Evolutionary conservation across 2,888 invertebrate species (phyloP), one percentile per base, ranked within the genome.

Genomic region (Smittia sp.): DNA sequence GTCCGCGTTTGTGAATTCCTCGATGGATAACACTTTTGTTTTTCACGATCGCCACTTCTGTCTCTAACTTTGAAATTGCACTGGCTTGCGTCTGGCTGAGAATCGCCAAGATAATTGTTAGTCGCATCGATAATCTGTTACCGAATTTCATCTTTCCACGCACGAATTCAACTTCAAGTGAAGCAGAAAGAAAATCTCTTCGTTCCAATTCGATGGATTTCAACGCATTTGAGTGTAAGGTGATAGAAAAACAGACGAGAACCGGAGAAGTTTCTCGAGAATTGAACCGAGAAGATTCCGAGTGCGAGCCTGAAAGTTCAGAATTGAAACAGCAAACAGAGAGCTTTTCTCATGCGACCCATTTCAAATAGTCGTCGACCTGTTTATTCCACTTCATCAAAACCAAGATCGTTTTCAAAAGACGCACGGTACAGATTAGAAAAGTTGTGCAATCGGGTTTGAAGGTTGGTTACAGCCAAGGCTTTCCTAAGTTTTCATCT

Each of bases 1-100:
- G 11, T 46, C 27, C 65, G 11, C 65, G 39, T 9, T 65, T 73
- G 1, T 65, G 62, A 41, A 63, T 25, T 41, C 18, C 38, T 65
- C 25, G 1, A 15, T 25, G 65, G 24, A 65, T 65, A 3, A 46
- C 46, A 7, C 7, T 9, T 58, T 58, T 62, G 22, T 25, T 62
- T 7, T 24, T 22, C 25, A 22, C 62, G 7, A 54, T 20, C 1
- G 18, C 15, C 54, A 54, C 7, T 54, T 54, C 54, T 54, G 18
- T 15, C 18, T 54, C 15, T 54, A 15, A 54, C 22, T 62, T 62
- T 22, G 62, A 7, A 62, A 62, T 62, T 62, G 22, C 22, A 62
- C 25, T 13, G 18, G 24, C 25, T 18, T 62, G 15, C 13, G 11
- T 22, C 4, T 62, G 13, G 15, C 20, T 20, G 11, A 62, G 22